Evolutionary conservation across 1,140 invertebrate species (phyloP), one percentile per base, ranked within the genome.

Genomic region (Pteromalus puparum): DNA sequence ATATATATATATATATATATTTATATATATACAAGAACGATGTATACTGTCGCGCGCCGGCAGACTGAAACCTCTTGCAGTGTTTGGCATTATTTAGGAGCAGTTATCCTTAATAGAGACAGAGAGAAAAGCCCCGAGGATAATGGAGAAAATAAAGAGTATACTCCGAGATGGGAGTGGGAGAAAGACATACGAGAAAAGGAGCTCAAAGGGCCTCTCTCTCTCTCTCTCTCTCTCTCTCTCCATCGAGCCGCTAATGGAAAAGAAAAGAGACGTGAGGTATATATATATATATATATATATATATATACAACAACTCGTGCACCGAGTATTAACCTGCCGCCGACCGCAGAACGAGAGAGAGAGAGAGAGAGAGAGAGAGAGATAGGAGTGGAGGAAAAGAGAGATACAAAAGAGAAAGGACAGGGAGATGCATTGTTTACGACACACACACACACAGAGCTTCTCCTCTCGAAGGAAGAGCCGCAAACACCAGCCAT

Each of bases 351-450:
- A 80, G 15, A 26, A 46, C 74, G 84, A 86, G 87, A 83, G 76
- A 86, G 78, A 86, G 83, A 84, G 7, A 87, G 73, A 53, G 61
- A 85, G 79, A 86, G 86, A 86, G 67, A 83, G 84, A 87, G 53
- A 79, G 86, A 85, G 85, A 72, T 78, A 86, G 83, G 84, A 83
- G 75, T 80, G 72, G 78, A 85, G 30, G 30, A 68, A 86, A 24
- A 74, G 73, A 53, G 61, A 85, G 79, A 72, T 73, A 75, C 72
- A 78, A 84, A 85, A 82, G 83, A 85, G 76, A 87, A 82, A 86
- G 85, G 53, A 75, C 82, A 87, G 73, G 81, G 82, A 87, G 77
- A 81, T 83, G 86, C 86, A 90, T 91, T 91, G 90, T 91, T 90
- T 91, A 89, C 85, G 87, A 88, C 82, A 83, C 53, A 61, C 38